These are phyloP conservation scores for Astreopora myriophthalma DNA, from an alignment of 64 coral and sea anemone species.

Conservation along the genomic window DNA sequence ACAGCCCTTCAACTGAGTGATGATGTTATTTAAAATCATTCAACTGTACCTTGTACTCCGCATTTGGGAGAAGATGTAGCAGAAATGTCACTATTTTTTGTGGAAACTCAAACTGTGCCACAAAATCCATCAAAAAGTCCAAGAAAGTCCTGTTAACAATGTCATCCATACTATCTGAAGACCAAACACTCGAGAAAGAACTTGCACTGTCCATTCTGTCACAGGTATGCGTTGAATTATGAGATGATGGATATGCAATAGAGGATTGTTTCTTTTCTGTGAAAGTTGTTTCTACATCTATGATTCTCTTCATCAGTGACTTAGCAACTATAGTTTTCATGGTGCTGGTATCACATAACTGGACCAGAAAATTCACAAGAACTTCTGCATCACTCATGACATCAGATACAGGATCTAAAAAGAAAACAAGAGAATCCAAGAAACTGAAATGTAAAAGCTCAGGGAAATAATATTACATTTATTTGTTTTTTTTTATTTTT, in stretches of 20 bases:
- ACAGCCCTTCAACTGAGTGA: too few relatives aligned
- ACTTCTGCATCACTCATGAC: conserved; percentile 68
- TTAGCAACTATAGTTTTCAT: conserved; percentile 85
- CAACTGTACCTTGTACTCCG: conserved; percentile 71
- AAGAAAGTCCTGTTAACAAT: conserved; percentile 72
- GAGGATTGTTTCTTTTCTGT: conserved; percentile 7
- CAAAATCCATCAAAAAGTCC: conserved; percentile 95
- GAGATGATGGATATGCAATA: not conserved
- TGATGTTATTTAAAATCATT: too few relatives aligned
- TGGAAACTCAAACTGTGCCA: conserved; percentile 96
- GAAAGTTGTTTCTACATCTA: conserved; percentile 51
- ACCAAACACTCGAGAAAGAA: conserved; percentile 43
- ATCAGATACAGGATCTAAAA: conserved; percentile 35
- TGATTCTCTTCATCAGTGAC: conserved; percentile 70
- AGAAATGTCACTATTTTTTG: conserved; percentile 99
- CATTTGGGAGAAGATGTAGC: conserved; percentile 87
- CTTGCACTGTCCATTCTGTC: conserved; percentile 46
- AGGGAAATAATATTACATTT: too few relatives aligned
- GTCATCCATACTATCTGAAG: conserved; percentile 73
- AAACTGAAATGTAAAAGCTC: not conserved
- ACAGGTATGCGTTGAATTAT: not conserved
- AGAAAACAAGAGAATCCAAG: not conserved
- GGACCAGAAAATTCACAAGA: conserved; percentile 84
- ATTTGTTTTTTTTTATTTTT: too few relatives aligned
- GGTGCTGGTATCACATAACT: conserved; percentile 87